Conservation (phyloP, 2,888 invertebrate genomes). For the Caenorhabditis macrosperma region DNA sequence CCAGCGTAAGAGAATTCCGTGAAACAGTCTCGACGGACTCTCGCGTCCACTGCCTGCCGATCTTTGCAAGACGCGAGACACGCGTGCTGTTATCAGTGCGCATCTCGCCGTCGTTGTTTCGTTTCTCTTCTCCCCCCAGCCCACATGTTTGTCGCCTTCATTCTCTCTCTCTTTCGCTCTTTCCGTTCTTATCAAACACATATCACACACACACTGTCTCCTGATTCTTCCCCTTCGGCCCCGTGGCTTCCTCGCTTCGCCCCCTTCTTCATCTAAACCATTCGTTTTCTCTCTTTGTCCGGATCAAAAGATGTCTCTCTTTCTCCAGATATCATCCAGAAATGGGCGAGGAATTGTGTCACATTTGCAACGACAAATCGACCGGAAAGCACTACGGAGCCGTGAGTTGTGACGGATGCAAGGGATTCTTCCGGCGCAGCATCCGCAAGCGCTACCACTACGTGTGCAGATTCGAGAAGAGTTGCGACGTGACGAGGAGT, state of each 20-base stretch:
- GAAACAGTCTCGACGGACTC: neutral
- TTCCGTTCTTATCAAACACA: conserved; percentile 21
- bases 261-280: conserved; percentile 14
- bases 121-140: neutral
- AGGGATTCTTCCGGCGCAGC: conserved; percentile 79
- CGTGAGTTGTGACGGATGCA: conserved; percentile 78
- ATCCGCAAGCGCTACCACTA: conserved; percentile 79
- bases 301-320: no score
- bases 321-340: no score
- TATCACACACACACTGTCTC: conserved; percentile 12
- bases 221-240: neutral
- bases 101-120: conserved; percentile 3
- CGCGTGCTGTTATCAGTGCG: conserved; percentile 4
- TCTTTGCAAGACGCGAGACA: conserved; percentile 20
- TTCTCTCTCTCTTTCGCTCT: neutral
- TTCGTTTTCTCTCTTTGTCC: conserved; percentile 12
- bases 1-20: neutral
- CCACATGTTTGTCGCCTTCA: conserved; percentile 20
- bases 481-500: conserved; percentile 79
- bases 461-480: conserved; percentile 76
- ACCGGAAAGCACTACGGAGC: conserved; percentile 80
- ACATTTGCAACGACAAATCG: conserved; percentile 77
- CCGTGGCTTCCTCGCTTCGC: neutral
- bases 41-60: neutral
- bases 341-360: conserved; percentile 71